Base-by-base conservation (phyloP, 2,797 vertebrate genomes). In the Limosa lapponica region DNA sequence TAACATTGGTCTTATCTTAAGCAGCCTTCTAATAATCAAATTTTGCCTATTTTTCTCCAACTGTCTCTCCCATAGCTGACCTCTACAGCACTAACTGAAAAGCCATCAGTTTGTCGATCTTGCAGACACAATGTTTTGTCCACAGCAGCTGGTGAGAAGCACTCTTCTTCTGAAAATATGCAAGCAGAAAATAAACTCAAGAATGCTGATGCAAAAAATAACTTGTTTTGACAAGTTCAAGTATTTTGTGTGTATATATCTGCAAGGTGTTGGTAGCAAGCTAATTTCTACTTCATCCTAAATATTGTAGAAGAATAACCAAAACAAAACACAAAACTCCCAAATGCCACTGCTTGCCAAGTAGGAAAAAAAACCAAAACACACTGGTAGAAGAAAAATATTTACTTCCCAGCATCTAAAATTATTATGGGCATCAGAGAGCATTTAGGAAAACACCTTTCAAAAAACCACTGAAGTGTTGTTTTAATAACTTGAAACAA, bases 191-290 rank as follows among this genome's bases (percentile, higher is more conserved):
- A 94, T 58, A 94, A 93, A 93, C 59, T 85, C 57, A 73, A n/a
- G 84, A 93, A 90, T 82, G 61, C 70, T 82, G 46, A 90, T 83
- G 88, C 52, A 95, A 94, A 96, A 96, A 95, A 74, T 73, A 95
- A 91, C 75, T 93, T 92, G 79, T 81, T 95, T 87, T 95, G 93
- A 64, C 91, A 92, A 90, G 61, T 87, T 85, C 37, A 87, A 78
- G 43, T 55, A 84, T 73, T 82, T 66, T 75, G 19, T 82, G 46
- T 5, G 1, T 71, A 44, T 70, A 3, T 75, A 69, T 83, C 72
- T 90, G 62, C 48, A 93, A 92, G 77, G 87, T 93, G 82, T 84
- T 90, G 13, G 62, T 87, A 92, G 75, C 25, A 91, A 91, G 48
- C 44, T 93, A 46, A 71, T 72, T 93, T 91, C 43, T 61, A 49